A percentile compares a stretch with the other conserved stretches of the same genome.
These are phyloP conservation scores for Anguilla anguilla DNA, from an alignment of 2,797 vertebrate species.

Conservation along the genomic window DNA sequence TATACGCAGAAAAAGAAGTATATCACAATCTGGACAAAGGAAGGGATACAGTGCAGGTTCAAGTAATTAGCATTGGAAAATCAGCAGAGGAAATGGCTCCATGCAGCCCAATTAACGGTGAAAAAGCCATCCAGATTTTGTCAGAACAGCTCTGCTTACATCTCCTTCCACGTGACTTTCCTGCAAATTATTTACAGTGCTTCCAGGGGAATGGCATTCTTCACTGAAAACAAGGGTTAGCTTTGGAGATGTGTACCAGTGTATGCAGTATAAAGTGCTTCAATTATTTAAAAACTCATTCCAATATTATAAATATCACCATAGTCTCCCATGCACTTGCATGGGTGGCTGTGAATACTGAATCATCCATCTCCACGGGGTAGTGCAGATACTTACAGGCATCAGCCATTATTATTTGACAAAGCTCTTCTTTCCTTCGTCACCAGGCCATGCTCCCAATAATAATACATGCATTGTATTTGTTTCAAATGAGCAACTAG, in stretches of 20 bases:
- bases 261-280: not conserved
- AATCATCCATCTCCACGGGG: not conserved
- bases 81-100: not conserved
- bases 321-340: not conserved
- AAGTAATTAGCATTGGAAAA: slow-evolving; percentile 18
- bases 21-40: not conserved
- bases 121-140: not conserved
- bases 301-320: not conserved
- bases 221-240: not conserved
- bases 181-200: not conserved
- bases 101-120: not conserved
- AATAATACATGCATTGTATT: not conserved
- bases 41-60: slow-evolving; percentile 4
- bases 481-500: not conserved
- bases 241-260: not conserved
- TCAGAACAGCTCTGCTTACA: not conserved
- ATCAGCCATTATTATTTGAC: not conserved
- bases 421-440: not conserved
- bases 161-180: not conserved
- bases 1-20: not conserved
- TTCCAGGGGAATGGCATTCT: not conserved
- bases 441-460: not conserved
- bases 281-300: not conserved
- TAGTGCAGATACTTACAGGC: slow-evolving; percentile 1
- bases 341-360: not conserved